These are phyloP conservation scores for Drosophila novamexicana DNA, from an alignment of 1,140 invertebrate species.

Conservation along the genomic window DNA sequence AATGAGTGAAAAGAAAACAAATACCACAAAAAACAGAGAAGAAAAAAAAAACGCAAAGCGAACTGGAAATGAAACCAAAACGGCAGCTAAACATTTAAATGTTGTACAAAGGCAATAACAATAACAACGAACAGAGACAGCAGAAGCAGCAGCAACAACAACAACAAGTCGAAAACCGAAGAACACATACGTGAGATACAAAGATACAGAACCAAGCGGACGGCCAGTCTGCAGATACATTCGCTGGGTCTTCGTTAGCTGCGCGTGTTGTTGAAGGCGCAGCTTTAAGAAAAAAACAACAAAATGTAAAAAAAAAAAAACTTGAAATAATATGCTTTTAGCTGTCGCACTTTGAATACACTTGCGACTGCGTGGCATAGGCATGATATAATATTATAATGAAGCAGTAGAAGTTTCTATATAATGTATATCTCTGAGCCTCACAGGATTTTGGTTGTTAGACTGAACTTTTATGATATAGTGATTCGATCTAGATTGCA, in stretches of 20 bases:
- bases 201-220: slow-evolving; percentile 24
- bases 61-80: slow-evolving; percentile 61
- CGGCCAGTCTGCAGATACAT: slow-evolving; percentile 66
- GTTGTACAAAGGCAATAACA: slow-evolving; percentile 81
- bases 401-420: too few relatives aligned
- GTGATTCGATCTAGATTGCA: too few relatives aligned
- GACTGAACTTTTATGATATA: too few relatives aligned
- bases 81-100: slow-evolving; percentile 82
- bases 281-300: slow-evolving; percentile 14
- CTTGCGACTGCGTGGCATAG: not conserved
- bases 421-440: too few relatives aligned
- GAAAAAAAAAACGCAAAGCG: slow-evolving; percentile 22
- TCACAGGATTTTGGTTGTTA: too few relatives aligned
- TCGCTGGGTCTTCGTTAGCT: slow-evolving; percentile 37
- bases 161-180: slow-evolving; percentile 37
- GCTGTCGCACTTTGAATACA: not conserved
- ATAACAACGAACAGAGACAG: slow-evolving; percentile 35
- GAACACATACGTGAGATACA: slow-evolving; percentile 55
- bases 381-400: too few relatives aligned
- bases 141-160: slow-evolving; percentile 21
- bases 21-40: slow-evolving; percentile 18
- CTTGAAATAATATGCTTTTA: slow-evolving; percentile 33
- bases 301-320: slow-evolving; percentile 40
- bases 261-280: slow-evolving; percentile 31
- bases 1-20: slow-evolving; percentile 39